These are phyloP conservation scores for Grammomys surdaster DNA, from an alignment of 2,113 vertebrate species.

Conservation along the genomic window DNA sequence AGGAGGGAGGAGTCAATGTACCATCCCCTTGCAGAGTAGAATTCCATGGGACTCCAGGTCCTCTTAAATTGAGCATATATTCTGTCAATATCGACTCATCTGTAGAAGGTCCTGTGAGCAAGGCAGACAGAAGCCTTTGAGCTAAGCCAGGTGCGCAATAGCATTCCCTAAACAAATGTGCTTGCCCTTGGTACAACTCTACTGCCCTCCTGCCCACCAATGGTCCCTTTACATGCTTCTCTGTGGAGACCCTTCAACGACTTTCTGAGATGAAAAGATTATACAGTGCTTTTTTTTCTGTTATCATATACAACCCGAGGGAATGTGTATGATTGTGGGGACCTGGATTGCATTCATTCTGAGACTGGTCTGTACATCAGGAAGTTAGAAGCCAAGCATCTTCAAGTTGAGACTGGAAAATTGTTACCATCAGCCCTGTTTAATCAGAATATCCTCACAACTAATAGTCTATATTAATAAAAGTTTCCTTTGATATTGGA, in stretches of 20 bases:
- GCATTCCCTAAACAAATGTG: neutral
- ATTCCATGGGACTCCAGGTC: neutral
- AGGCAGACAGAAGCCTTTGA: neutral
- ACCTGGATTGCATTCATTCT: neutral
- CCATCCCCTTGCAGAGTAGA: neutral
- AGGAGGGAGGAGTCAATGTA: neutral
- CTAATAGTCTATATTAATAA: neutral
- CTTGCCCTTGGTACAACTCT: too few species aligned
- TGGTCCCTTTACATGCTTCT: neutral
- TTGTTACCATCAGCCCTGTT: neutral
- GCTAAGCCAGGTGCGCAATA: neutral
- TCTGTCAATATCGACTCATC: neutral
- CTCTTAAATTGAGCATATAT: neutral
- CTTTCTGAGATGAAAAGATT: neutral
- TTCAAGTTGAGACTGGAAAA: neutral
- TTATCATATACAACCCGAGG: neutral
- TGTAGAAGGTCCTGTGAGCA: neutral
- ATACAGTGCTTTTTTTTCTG: neutral
- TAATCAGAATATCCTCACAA: neutral
- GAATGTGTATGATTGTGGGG: neutral
- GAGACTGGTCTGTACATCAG: neutral
- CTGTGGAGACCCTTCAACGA: neutral
- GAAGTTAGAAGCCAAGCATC: neutral
- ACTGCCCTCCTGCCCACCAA: neutral
- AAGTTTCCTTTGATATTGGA: neutral